Conservation (phyloP, 2,797 vertebrate species). For the Enteromius trimaculatus region DNA sequence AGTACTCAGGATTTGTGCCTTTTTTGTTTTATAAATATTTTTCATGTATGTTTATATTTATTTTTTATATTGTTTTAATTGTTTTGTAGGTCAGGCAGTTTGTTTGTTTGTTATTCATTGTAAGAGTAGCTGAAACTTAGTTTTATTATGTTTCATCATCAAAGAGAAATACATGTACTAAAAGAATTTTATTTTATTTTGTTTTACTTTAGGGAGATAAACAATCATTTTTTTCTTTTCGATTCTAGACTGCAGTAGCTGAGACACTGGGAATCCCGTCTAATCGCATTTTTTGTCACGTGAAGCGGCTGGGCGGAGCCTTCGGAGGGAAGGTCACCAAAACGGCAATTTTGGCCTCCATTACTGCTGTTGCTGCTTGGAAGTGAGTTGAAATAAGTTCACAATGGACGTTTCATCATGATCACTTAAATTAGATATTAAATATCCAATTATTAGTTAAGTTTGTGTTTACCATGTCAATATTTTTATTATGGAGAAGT, state of each 20-base stretch:
- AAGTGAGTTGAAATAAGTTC: conserved; percentile 78
- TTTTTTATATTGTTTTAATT: too few relatives aligned
- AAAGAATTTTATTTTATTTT: neutral
- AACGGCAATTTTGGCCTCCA: conserved; percentile 76
- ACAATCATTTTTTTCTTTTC: conserved; percentile 65
- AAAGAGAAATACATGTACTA: too few relatives aligned
- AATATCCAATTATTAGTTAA: neutral
- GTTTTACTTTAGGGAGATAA: conserved; percentile 74
- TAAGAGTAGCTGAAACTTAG: neutral
- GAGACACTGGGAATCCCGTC: conserved; percentile 82
- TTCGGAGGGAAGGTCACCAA: conserved; percentile 89
- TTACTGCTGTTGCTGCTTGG: conserved; percentile 85
- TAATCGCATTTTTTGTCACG: conserved; percentile 87
- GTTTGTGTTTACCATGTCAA: neutral
- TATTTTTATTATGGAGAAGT: neutral
- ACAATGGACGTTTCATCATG: neutral
- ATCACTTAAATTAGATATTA: neutral
- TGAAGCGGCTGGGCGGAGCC: conserved; percentile 88
- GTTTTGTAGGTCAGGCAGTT: neutral
- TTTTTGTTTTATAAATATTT: neutral
- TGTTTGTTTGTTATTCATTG: neutral
- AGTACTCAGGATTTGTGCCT: neutral
- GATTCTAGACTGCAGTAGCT: conserved; percentile 79
- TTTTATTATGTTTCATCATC: too few relatives aligned
- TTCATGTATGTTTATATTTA: neutral